phyloP scores from a whole-genome alignment of 2,113 vertebrate genomes.

The Mobula birostris region DNA sequence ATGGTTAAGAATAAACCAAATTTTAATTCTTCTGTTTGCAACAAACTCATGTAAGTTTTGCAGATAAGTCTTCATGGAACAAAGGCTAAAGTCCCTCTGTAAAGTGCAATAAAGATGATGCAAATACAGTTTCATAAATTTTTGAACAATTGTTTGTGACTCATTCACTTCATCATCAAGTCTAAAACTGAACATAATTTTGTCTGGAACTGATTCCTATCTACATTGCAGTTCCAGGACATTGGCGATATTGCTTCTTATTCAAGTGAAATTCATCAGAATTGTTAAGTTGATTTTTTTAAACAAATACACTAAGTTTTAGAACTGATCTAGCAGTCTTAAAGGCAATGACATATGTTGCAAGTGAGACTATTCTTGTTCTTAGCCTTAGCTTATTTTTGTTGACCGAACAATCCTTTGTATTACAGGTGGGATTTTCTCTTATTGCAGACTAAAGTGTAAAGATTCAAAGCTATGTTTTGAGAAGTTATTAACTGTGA shows the following conservation, averaged over 20 bases:
- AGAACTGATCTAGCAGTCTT: not conserved
- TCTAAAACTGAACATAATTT: too few species aligned
- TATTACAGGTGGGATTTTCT: too few species aligned
- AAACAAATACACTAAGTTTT: not conserved
- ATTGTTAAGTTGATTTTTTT: not conserved
- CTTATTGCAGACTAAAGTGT: too few species aligned
- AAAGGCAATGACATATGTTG: not conserved
- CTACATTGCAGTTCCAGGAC: not conserved
- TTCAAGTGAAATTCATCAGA: not conserved
- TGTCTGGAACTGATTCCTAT: not conserved
- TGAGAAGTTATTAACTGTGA: not conserved
- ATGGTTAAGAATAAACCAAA: slow-evolving; percentile 79
- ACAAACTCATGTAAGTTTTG: slow-evolving; percentile 91
- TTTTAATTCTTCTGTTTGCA: slow-evolving; percentile 90
- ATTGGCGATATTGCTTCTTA: not conserved
- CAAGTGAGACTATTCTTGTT: not conserved
- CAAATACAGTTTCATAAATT: too few species aligned
- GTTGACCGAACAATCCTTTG: too few species aligned
- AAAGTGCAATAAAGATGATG: too few species aligned
- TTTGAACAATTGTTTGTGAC: not conserved
- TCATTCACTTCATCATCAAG: not conserved
- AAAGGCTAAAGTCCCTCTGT: too few species aligned
- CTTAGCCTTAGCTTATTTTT: too few species aligned
- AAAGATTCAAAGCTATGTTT: not conserved
- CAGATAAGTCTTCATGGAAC: not conserved